Base-by-base conservation (phyloP, 2,888 invertebrate genomes). In the Cheilosia vulpina region DNA sequence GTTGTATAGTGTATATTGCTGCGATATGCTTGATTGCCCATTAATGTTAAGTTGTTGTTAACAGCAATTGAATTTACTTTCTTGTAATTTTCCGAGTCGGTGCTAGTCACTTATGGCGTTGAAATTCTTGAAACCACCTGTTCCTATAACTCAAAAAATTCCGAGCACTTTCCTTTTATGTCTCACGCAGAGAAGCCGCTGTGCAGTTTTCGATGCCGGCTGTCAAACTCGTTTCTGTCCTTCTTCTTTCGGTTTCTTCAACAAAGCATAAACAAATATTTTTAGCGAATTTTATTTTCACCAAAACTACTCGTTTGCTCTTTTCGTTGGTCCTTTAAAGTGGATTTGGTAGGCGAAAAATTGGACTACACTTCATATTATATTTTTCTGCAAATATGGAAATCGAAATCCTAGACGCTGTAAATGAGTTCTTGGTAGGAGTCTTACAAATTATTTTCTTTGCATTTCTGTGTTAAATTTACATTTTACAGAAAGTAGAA, bases 401-500 rank as follows among this genome's bases (percentile, higher is more conserved):
- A 68, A 87, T 88, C 2, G 89, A 91, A 88, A 89, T 91, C 38
- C 66, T 90, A 52, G 91, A 91, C 7, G 88, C 88, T 7, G 89
- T 91, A 4, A 89, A 89, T 52, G 89, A 89, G 21, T 91, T 90
- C 55, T 68, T 91, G 89, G 91, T 91, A 88, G 77, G 87, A 41
- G 38, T 55, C 19, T 34, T 19, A 7, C 9, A 55, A 24, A n/a
- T n/a, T n/a, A n/a, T 58, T 17, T 15, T 0, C 2, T 41, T 19
- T 2, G 9, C 11, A n/a, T 11, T 52, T 58, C 21, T 11, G 15
- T 38, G 11, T 38, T 13, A 13, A 38, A 38, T 38, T 38, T 13
- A 4, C 38, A 13, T 38, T 13, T 38, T 77, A 1, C 71, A 96
- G 96, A 95, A 95, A 91, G 96, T 97, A 7, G 97, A 97, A 90